These are phyloP conservation scores for Parthenolecanium corni DNA, from an alignment of 2,888 invertebrate species.

Conservation along the genomic window DNA sequence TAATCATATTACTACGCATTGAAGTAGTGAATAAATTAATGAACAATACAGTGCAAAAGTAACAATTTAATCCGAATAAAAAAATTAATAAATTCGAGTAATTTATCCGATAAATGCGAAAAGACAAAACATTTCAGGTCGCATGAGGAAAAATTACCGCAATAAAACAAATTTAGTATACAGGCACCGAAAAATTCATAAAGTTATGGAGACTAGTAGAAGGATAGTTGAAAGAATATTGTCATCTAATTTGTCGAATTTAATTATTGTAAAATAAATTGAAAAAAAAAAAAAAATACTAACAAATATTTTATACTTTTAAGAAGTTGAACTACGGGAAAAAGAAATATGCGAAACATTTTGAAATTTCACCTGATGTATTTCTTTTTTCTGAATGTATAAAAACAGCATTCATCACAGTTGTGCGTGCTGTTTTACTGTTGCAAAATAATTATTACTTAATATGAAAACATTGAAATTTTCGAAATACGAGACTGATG, in stretches of 20 bases:
- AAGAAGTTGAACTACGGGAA: too few relatives aligned
- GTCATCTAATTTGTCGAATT: background rate
- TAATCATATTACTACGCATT: conserved; percentile 20
- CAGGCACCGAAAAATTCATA: background rate
- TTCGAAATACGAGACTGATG: conserved; percentile 18
- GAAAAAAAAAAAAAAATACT: too few relatives aligned
- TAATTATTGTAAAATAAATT: background rate
- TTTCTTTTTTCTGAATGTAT: too few relatives aligned
- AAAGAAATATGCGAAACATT: too few relatives aligned
- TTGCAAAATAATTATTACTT: background rate
- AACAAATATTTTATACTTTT: too few relatives aligned
- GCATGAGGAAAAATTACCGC: background rate
- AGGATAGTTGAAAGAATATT: background rate
- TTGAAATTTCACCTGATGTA: too few relatives aligned
- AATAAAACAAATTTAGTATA: background rate
- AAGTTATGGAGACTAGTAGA: background rate
- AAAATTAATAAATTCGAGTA: conserved; percentile 3
- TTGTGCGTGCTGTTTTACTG: too few relatives aligned
- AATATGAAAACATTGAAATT: background rate
- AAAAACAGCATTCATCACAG: too few relatives aligned
- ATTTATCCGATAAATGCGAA: background rate
- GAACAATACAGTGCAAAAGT: conserved; percentile 24
- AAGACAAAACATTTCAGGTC: background rate
- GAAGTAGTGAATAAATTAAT: conserved; percentile 24
- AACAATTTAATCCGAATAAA: conserved; percentile 23